Evolutionary conservation across 2,797 vertebrate genomes (phyloP), one percentile per base, ranked within the genome.

Genomic region (Falco cherrug): DNA sequence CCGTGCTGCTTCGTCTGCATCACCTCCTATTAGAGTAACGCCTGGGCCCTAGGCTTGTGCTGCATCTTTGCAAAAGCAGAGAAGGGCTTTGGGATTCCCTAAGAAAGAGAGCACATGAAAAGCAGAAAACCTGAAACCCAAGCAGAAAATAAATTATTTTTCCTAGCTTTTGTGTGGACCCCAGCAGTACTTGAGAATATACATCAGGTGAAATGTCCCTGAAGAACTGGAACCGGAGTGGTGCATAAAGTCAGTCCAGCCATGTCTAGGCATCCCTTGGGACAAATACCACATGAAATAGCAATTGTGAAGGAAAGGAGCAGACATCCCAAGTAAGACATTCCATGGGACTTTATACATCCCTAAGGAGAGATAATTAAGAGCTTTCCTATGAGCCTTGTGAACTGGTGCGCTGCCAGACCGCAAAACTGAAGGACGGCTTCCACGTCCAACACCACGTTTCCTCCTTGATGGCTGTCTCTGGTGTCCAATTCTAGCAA

Each of bases 181-280:
- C 54, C 53, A 56, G 60, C 31, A 65, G 35, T 45, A 50, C 11
- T 6, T 50, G 53, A 37, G 75, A 78, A 54, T 37, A 17, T 6
- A 15, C 14, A 68, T 48, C 45, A 87, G 56, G n/a, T 48, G 65
- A 68, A 77, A 61, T 2, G 17, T 80, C 89, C 78, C n/a, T 0
- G 0, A 6, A 47, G 81, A 90, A n/a, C 6, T 9, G 9, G 54
- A 93, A 54, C 12, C 0, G 1, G 59, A 86, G 45, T 0, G 0
- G 39, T 37, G 22, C 75, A 31, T 53, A 14, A 90, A 92, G 78
- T 37, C 86, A 78, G 43, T 16, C 51, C 70, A 89, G 83, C 67
- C 81, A 17, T 53, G 60, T 45, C 87, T 50, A 13, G 37, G 20
- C 53, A 60, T 21, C 89, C 75, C 81, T 4, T 16, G 89, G 92